Base-by-base conservation (phyloP, 2,113 vertebrate genomes). In the Vanacampus margaritifer region DNA sequence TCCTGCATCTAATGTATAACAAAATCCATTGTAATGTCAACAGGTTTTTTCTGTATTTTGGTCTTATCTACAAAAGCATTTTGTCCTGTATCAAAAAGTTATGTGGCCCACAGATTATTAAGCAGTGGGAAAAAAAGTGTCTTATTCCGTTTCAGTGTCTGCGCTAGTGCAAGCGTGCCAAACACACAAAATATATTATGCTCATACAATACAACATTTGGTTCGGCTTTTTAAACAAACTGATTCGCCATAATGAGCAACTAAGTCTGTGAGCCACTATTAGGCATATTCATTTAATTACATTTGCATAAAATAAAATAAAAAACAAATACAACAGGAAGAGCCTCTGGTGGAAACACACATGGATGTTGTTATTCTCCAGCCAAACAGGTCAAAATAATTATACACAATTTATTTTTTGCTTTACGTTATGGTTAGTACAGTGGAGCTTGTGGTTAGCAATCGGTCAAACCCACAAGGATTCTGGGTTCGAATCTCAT, bases 61-160 rank as follows among this genome's bases (percentile, higher is more conserved):
- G 24, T 74, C 79, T 79, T 75, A 72, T 79, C 81, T 77, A 28
- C 57, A 50, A 67, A 59, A 67, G 64, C 51, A 57, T 32, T 72
- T 64, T 67, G 57, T 75, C 54, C 78, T 64, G 63, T 53, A 54
- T 73, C 50, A 61, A 28, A 62, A 65, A 70, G 69, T 67, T 69
- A 48, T 3, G 64, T 51, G 68, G 68, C 36, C 19, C 41, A 35
- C 35, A 36, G 28, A 54, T 72, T 73, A 73, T 83, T 62, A n/a
- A 50, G 46, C 7, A 11, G 3, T 6, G 71, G 74, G 14, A 13
- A 41, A 41, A 41, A 13, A 73, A 68, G 3, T 6, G 24, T 17
- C 50, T n/a, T 62, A 64, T 63, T 84, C 65, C 66, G 71, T 75
- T 57, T 70, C 48, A 74, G 51, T 61, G 19, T 28, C 69, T 66